Evolutionary conservation across 2,888 invertebrate genomes (phyloP), one percentile per base, ranked within the genome.

Genomic region (Panopea generosa): DNA sequence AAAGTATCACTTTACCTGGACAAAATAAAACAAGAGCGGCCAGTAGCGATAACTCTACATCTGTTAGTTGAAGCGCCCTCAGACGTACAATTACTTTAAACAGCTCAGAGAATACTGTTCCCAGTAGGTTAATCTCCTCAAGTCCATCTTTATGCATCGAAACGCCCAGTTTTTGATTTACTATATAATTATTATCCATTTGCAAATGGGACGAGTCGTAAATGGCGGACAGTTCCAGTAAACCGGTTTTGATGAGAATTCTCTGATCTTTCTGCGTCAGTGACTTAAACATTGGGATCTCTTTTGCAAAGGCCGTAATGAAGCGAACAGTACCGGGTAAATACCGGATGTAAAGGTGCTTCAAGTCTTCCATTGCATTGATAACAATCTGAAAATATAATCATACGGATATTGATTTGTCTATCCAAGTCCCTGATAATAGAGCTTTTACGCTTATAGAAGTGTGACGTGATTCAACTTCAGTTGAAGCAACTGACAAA

Each of bases 281-380:
- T 38, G 86, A 80, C 29, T 85, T 84, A 60, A 90, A 90, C 66
- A 88, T 84, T 4, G 89, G 89, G 52, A 89, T 87, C 55, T 88
- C 87, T 63, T 84, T 84, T 33, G 89, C 88, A 67, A 90, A 88
- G 18, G 85, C 84, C 2, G 90, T 87, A 40, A 89, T 86, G 67
- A 86, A 87, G 6, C 82, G 77, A 49, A 90, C 88, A 33, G 86
- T 86, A 26, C 84, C 84, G 0, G 89, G 88, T 26, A 90, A 71
- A 68, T 87, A 88, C 2, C 84, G 81, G 49, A 87, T 85, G 80
- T 87, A 90, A 33, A 89, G 67, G 20, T 68, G 78, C 43, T 83
- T 80, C 0, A 81, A 73, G 24, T 87, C 84, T 14, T 69, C 56
- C 47, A 78, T 82, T 22, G 43, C 66, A 20, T 70, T 53, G 7